phyloP scores from a whole-genome alignment of 2,888 invertebrate species.

The Dusona sp. region DNA sequence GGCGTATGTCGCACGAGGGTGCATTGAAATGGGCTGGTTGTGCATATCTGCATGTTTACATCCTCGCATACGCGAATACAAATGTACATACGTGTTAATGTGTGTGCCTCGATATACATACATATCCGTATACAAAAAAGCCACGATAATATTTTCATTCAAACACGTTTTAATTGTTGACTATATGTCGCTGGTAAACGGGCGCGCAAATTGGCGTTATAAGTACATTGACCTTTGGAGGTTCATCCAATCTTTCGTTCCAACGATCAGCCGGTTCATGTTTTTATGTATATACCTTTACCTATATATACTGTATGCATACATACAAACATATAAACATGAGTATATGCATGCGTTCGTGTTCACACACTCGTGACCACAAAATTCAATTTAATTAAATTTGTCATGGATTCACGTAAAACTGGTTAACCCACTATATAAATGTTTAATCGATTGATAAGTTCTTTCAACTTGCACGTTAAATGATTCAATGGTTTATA shows the following conservation, averaged over 20 bases:
- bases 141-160: conserved; percentile 81
- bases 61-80: conserved; percentile 27
- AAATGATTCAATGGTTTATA: not conserved
- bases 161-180: conserved; percentile 77
- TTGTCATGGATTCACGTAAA: conserved; percentile 42
- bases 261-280: conserved; percentile 59
- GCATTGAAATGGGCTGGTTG: conserved; percentile 62
- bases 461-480: conserved; percentile 23
- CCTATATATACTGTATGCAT: not conserved
- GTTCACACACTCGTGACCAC: conserved; percentile 26
- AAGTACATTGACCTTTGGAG: conserved; percentile 80
- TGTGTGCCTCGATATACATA: conserved; percentile 17
- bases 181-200: conserved; percentile 48
- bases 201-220: conserved; percentile 64
- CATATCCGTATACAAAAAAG: conserved; percentile 59
- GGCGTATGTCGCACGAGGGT: conserved; percentile 65
- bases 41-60: conserved; percentile 57
- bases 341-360: not conserved
- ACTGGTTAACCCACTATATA: conserved; percentile 36
- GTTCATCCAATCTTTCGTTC: conserved; percentile 72
- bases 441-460: conserved; percentile 48
- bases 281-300: conserved; percentile 16
- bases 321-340: not conserved
- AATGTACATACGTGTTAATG: conserved; percentile 39
- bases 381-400: conserved; percentile 58